Base-by-base conservation (phyloP, 2,888 invertebrate species). In the Drosophila neoperkinsi region DNA sequence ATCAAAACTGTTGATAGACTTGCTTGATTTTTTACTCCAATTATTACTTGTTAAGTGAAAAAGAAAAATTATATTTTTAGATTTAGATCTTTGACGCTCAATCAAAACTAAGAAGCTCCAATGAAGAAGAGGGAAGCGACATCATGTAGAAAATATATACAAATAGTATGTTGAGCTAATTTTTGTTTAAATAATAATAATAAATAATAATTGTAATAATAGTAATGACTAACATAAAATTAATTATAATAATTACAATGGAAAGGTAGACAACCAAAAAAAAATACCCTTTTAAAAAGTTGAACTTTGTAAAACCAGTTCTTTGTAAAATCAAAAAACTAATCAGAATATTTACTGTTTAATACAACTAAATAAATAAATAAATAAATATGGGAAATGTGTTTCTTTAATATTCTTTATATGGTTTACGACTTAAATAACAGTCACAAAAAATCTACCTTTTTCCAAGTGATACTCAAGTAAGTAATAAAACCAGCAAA, bases 401-500 rank as follows among this genome's bases (percentile, higher is more conserved):
- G 7, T 21, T 7, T 7, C 7, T 46, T 16, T 16, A 25, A 46
- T 46, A 4, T 16, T 16, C 0, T 21, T 46, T 46, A 25, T 16
- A 25, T 25, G 9, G 4, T 1, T 46, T 46, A 43, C 1, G 13
- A 21, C 7, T 16, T 4, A 16, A 46, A 25, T 0, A 7, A 0
- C 7, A 56, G 7, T n/a, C 3, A 56, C 4, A 18, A 9, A 56
- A 56, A 56, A 13, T 56, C 4, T 3, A 30, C 4, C n/a, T n/a
- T 13, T 11, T 16, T 28, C 3, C 11, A 10, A 18, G 11, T 30
- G 41, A 28, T 59, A 28, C 34, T 58, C 21, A 28, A 30, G 38
- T 21, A 64, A 66, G 70, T 56, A 82, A 76, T 79, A 74, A 80
- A 70, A 70, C 65, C 72, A 68, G 71, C 68, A 65, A 56, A 70